A percentile compares a stretch with the other conserved stretches of the same genome.
phyloP scores from a whole-genome alignment of 2,113 vertebrate species.

The Alethe diademata region DNA sequence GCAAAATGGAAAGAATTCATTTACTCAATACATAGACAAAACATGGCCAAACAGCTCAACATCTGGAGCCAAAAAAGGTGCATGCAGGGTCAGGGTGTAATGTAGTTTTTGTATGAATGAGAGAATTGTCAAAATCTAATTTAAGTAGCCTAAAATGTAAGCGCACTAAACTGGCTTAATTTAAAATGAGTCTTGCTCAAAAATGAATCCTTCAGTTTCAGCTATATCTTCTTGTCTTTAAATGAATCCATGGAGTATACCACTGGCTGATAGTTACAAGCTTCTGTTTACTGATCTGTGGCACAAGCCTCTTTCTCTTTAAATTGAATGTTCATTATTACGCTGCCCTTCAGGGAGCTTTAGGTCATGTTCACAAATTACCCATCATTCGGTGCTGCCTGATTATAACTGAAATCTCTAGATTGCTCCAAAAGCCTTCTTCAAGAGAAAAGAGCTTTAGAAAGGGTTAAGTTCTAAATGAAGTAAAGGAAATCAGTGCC shows the following conservation, averaged over 20 bases:
- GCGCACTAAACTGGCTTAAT: fast-evolving
- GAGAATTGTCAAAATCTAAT: not conserved
- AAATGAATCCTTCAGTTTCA: not conserved
- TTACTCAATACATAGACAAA: not conserved
- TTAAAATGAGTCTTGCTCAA: not conserved
- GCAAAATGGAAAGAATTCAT: not conserved
- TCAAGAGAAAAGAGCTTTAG: not conserved
- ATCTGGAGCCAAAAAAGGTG: not conserved
- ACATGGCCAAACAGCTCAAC: not conserved
- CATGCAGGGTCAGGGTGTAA: not conserved
- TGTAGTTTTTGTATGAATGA: not conserved
- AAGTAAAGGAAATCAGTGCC: not conserved
- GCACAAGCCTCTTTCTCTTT: not conserved
- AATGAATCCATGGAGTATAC: not conserved
- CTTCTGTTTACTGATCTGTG: not conserved
- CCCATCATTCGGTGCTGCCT: not conserved
- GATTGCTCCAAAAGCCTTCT: not conserved
- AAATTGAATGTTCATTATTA: not conserved
- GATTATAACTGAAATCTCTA: not conserved
- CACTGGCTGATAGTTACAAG: not conserved
- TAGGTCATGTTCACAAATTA: not conserved
- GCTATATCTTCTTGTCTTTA: not conserved
- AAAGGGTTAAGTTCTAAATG: not conserved
- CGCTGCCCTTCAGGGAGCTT: not conserved
- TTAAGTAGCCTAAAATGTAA: not conserved